Percentiles rank a stretch among this genome's conserved stretches.
phyloP scores from a whole-genome alignment of 2,113 vertebrate genomes.

The Atlantisia rogersi region DNA sequence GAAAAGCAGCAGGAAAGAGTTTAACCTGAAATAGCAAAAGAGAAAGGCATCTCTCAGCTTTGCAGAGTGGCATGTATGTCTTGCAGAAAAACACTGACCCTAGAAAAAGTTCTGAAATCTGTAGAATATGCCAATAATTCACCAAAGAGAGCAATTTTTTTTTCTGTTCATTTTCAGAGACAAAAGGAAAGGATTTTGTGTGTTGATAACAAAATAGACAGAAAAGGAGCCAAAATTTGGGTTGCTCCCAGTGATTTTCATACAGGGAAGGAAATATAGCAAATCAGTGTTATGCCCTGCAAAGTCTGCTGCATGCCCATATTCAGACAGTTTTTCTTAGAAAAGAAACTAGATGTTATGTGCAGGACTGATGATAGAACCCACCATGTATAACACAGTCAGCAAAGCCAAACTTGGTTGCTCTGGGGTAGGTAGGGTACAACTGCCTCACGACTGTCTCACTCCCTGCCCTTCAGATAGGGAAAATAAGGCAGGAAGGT shows the following conservation, averaged over 20 bases:
- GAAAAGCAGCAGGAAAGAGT: background rate
- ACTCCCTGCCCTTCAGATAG: background rate
- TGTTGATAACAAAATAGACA: background rate
- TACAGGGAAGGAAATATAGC: rapidly evolving
- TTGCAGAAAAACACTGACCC: background rate
- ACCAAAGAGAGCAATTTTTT: background rate
- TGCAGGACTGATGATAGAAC: background rate
- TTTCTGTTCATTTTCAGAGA: background rate
- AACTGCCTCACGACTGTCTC: background rate
- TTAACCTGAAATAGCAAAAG: background rate
- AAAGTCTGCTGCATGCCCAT: background rate
- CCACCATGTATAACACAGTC: background rate
- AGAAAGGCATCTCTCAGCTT: background rate
- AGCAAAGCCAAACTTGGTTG: background rate
- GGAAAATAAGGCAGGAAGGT: background rate
- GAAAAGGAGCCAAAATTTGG: background rate
- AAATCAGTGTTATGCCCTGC: rapidly evolving
- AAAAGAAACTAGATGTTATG: background rate
- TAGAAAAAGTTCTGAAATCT: background rate
- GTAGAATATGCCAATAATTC: background rate
- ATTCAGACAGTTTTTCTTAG: background rate
- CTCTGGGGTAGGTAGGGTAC: background rate
- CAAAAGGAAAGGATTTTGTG: background rate
- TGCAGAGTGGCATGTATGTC: background rate
- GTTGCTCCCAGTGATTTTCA: background rate